phyloP scores from a whole-genome alignment of 2,888 invertebrate species.

The Melanophora roralis region DNA sequence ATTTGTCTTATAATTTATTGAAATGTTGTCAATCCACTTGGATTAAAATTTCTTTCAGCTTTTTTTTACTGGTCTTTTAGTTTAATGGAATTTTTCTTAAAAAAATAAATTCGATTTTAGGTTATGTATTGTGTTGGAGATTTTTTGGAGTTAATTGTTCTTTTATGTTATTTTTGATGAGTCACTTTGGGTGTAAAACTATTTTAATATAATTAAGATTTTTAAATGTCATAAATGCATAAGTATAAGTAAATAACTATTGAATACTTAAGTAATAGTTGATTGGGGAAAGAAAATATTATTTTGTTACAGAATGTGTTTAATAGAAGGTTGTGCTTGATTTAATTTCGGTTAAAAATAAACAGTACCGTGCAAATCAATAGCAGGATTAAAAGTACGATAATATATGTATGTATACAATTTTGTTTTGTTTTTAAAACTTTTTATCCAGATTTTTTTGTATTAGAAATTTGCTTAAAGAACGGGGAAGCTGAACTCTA shows the following conservation, averaged over 20 bases:
- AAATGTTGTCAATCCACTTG: constrained; percentile 58
- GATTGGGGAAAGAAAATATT: neutral
- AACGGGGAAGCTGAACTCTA: too few species aligned
- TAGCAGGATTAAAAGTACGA: too few species aligned
- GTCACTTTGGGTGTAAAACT: constrained; percentile 17
- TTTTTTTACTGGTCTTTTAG: constrained; percentile 3
- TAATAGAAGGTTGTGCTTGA: too few species aligned
- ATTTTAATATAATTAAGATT: neutral
- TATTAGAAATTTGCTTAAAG: too few species aligned
- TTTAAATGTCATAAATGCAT: neutral
- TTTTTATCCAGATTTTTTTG: too few species aligned
- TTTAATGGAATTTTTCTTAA: constrained; percentile 15
- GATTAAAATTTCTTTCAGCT: constrained; percentile 39
- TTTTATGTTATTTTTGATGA: constrained; percentile 12
- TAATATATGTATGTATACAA: too few species aligned
- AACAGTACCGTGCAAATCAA: too few species aligned
- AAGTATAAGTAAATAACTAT: neutral
- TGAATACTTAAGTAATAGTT: neutral
- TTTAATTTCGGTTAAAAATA: too few species aligned
- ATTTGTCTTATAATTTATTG: constrained; percentile 22
- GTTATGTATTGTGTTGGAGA: neutral
- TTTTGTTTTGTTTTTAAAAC: too few species aligned
- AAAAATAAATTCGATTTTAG: neutral
- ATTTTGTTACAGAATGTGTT: neutral
- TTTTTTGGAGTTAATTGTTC: constrained; percentile 26